phyloP scores from a whole-genome alignment of 2,113 vertebrate genomes.

The Rattus rattus region DNA sequence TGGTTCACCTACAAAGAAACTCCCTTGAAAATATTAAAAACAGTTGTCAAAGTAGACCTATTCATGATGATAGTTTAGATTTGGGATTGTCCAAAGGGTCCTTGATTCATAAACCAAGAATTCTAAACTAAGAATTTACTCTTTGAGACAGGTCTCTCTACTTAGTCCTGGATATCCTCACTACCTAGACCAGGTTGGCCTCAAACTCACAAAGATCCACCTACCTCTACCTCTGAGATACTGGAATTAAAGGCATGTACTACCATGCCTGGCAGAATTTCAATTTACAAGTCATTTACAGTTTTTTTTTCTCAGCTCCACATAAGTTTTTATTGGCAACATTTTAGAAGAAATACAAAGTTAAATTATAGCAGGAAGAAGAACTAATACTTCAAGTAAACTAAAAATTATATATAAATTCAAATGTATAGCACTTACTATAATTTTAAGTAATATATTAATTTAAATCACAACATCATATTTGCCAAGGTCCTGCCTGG shows the following conservation, averaged over 20 bases:
- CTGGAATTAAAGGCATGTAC: neutral
- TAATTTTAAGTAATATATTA: neutral
- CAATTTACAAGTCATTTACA: neutral
- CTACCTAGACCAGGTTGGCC: neutral
- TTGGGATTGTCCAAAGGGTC: neutral
- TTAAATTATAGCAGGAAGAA: neutral
- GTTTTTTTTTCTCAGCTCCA: neutral
- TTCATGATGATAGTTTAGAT: neutral
- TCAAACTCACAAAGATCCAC: neutral
- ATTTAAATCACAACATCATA: neutral
- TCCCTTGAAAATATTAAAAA: neutral
- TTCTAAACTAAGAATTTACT: neutral
- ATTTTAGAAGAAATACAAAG: neutral
- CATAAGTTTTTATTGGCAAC: neutral
- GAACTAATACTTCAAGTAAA: neutral
- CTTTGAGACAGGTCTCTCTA: neutral
- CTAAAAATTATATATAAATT: neutral
- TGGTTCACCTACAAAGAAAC: neutral
- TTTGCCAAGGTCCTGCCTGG: neutral
- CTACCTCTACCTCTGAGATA: neutral
- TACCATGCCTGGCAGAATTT: neutral
- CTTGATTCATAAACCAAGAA: neutral
- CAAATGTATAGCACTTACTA: neutral
- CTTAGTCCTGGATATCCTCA: neutral
- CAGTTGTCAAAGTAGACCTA: neutral